Conservation (phyloP, 2,113 vertebrate genomes). For the Otocyon megalotis region DNA sequence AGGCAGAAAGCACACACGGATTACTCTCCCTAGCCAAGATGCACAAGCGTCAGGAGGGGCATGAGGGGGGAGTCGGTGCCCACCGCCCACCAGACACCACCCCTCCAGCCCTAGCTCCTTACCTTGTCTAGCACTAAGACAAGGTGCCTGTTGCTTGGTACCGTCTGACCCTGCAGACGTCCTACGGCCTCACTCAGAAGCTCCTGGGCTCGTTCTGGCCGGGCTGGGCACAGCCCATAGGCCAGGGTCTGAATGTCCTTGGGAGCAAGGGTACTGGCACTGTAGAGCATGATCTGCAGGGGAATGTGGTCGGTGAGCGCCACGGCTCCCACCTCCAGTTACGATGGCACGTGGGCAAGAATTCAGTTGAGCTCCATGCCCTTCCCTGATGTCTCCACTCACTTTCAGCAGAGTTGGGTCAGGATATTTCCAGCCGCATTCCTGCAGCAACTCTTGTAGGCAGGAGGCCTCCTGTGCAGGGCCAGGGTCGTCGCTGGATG, state of each 20-base stretch:
- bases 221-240: constrained; percentile 83
- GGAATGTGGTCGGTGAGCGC: neutral
- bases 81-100: neutral
- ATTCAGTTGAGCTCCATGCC: neutral
- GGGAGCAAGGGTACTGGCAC: constrained; percentile 85
- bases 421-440: constrained; percentile 83
- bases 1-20: constrained; percentile 22
- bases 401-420: constrained; percentile 90
- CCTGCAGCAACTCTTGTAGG: constrained; percentile 82
- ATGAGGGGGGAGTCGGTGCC: neutral
- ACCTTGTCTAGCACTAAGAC: constrained; percentile 95
- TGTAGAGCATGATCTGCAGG: constrained; percentile 87
- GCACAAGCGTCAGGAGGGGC: neutral
- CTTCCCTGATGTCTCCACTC: constrained; percentile 38
- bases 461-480: constrained; percentile 81
- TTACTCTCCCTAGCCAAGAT: neutral
- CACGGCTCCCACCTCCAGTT: neutral
- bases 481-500: constrained; percentile 78
- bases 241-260: constrained; percentile 87
- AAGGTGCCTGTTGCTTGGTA: constrained; percentile 84
- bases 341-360: neutral
- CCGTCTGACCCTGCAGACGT: constrained; percentile 59
- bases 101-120: neutral
- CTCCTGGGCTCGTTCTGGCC: constrained; percentile 81
- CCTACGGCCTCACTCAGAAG: constrained; percentile 86